A percentile compares a stretch with the other conserved stretches of the same genome.
phyloP scores from a whole-genome alignment of 2,797 vertebrate genomes.

The Microctenopoma lineatum region DNA sequence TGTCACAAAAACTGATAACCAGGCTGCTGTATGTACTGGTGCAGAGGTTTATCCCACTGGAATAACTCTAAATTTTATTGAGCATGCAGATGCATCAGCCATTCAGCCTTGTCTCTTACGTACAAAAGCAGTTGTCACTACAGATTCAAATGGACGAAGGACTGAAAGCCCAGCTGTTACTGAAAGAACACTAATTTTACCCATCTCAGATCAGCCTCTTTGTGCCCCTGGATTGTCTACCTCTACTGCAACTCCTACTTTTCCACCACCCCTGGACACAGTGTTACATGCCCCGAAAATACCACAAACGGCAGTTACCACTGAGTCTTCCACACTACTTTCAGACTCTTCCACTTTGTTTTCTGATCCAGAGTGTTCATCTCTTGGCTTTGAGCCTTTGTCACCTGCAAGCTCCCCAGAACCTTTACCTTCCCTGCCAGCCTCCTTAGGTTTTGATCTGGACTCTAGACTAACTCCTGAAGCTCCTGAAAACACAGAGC shows the following conservation, averaged over 20 bases:
- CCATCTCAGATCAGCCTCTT: conserved; percentile 17
- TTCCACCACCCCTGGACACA: conserved; percentile 19
- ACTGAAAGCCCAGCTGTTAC: background rate
- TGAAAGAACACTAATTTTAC: conserved; percentile 42
- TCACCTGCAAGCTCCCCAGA: conserved; percentile 70
- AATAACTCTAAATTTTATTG: background rate
- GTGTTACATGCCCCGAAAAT: conserved; percentile 17
- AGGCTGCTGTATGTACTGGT: accelerated
- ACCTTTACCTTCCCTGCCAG: conserved; percentile 57
- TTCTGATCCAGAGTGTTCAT: conserved; percentile 59
- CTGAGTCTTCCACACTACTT: conserved; percentile 28
- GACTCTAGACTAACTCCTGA: conserved; percentile 15
- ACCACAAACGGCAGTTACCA: conserved; percentile 16
- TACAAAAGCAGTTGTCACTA: conserved; percentile 5
- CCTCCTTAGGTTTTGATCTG: conserved; percentile 47
- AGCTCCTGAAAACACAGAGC: background rate
- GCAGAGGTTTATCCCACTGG: background rate
- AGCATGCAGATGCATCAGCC: background rate
- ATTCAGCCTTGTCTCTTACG: background rate
- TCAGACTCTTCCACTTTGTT: conserved; percentile 38
- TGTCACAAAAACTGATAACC: background rate
- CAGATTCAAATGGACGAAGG: conserved; percentile 8
- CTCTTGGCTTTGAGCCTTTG: conserved; percentile 68
- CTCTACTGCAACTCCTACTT: conserved; percentile 15
- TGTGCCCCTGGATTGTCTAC: conserved; percentile 13